Conservation (phyloP, 1,140 invertebrate genomes). For the Caenorhabditis remanei region DNA sequence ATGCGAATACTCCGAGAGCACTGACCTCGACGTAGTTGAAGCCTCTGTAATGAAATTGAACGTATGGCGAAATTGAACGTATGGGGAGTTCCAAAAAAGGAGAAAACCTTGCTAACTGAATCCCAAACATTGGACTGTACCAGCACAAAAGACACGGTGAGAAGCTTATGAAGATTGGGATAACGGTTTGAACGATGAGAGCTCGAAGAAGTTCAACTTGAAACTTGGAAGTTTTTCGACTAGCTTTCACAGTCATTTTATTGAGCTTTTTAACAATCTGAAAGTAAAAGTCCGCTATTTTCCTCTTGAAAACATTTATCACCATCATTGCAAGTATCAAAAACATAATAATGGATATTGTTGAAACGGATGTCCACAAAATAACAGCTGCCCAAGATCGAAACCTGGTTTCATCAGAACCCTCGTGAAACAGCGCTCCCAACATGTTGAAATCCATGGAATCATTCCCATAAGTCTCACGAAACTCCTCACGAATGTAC, state of each 20-base stretch:
- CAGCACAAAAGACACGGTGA: neutral
- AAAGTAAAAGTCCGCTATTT: neutral
- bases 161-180: slow-evolving; percentile 1
- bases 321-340: neutral
- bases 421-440: neutral
- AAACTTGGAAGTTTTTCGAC: neutral
- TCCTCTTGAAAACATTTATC: neutral
- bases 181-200: neutral
- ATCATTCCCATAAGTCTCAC: neutral
- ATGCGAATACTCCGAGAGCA: neutral
- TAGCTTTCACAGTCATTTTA: neutral
- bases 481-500: neutral
- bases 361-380: neutral
- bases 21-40: neutral
- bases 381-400: neutral
- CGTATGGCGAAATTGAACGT: neutral
- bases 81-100: neutral
- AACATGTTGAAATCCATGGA: neutral
- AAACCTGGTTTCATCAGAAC: neutral
- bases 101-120: neutral
- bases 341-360: neutral
- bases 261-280: neutral
- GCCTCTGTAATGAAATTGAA: neutral
- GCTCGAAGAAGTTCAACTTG: neutral
- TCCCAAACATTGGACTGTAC: slow-evolving; percentile 15